These are phyloP conservation scores for Monochamus saltuarius DNA, from an alignment of 1,140 invertebrate species.

Conservation along the genomic window DNA sequence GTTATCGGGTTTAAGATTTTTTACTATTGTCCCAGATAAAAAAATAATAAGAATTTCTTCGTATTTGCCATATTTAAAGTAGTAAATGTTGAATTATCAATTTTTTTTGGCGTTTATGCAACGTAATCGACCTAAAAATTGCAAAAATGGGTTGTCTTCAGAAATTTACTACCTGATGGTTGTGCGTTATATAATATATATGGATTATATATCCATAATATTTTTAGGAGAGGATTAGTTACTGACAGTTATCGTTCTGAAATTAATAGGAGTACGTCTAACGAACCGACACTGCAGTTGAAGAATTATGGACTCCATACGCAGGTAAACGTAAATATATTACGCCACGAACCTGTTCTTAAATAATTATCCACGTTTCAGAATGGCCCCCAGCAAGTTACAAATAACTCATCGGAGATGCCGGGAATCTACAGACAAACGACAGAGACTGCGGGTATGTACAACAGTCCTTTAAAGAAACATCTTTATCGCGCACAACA, in stretches of 20 bases:
- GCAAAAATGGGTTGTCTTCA: too few species aligned
- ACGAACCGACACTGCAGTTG: conserved; percentile 53
- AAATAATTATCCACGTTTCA: conserved; percentile 18
- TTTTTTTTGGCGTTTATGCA: too few species aligned
- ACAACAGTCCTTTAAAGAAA: conserved; percentile 44
- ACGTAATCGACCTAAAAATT: too few species aligned
- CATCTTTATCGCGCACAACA: conserved; percentile 39
- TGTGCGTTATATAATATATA: too few species aligned
- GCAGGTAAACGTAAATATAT: conserved; percentile 47
- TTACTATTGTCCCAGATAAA: too few species aligned
- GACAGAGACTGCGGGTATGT: conserved; percentile 50
- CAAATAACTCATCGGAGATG: conserved; percentile 31
- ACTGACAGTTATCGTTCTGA: conserved; percentile 69
- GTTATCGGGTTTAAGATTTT: too few species aligned
- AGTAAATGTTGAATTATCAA: too few species aligned
- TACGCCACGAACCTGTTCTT: background rate
- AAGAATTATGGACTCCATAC: conserved; percentile 58
- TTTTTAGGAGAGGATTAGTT: conserved; percentile 64
- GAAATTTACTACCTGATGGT: too few species aligned
- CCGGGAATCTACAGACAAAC: conserved; percentile 49
- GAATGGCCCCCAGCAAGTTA: conserved; percentile 39
- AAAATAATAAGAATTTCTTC: too few species aligned
- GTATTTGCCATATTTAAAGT: too few species aligned
- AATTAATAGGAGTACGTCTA: conserved; percentile 52
- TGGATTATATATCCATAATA: background rate